phyloP scores from a whole-genome alignment of 1,140 invertebrate genomes.

The Calliopsis andreniformis region DNA sequence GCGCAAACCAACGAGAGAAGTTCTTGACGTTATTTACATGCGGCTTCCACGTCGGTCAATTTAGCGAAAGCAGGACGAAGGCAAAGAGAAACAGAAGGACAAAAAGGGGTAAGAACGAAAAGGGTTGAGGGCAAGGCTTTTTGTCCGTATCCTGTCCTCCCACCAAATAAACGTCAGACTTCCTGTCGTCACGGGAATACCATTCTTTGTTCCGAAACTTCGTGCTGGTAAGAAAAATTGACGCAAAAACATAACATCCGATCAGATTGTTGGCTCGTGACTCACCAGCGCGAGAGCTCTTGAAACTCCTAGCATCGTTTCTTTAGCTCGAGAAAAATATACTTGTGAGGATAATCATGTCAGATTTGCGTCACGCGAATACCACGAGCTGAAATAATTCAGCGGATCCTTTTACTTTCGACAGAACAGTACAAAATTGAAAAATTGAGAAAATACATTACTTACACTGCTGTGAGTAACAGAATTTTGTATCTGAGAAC shows the following conservation, averaged over 20 bases:
- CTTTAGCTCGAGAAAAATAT: neutral
- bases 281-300: neutral
- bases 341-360: too few species aligned
- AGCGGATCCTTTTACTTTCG: too few species aligned
- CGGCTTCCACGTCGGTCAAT: neutral
- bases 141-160: slow-evolving; percentile 23
- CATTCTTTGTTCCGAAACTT: slow-evolving; percentile 11
- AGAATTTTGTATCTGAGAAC: too few species aligned
- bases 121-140: slow-evolving; percentile 14
- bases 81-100: neutral
- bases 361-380: too few species aligned
- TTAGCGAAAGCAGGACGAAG: neutral
- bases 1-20: neutral
- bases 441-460: too few species aligned
- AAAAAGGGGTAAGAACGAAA: neutral
- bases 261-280: neutral
- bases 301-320: neutral
- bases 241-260: slow-evolving; percentile 21
- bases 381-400: too few species aligned
- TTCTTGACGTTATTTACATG: neutral
- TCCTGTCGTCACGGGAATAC: slow-evolving; percentile 15
- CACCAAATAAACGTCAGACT: slow-evolving; percentile 36
- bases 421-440: too few species aligned
- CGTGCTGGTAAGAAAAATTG: too few species aligned
- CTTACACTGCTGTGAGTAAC: too few species aligned